phyloP scores from a whole-genome alignment of 1,140 invertebrate genomes.

The Pseudomyrmex gracilis region DNA sequence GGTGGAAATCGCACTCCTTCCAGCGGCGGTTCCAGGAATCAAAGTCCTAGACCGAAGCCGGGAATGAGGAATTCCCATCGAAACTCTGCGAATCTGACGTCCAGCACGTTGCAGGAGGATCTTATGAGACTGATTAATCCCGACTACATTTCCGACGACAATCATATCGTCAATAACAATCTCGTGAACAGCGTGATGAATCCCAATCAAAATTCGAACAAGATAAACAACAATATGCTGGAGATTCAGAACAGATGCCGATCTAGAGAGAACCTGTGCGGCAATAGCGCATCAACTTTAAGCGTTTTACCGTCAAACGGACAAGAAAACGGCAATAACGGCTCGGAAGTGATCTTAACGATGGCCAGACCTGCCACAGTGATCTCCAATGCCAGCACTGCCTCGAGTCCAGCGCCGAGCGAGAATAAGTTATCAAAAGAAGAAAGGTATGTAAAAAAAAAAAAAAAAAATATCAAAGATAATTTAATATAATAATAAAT shows the following conservation, averaged over 20 bases:
- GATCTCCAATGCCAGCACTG: constrained; percentile 89
- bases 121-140: constrained; percentile 95
- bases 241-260: constrained; percentile 84
- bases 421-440: constrained; percentile 87
- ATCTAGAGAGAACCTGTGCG: constrained; percentile 86
- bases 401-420: constrained; percentile 87
- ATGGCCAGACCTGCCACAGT: constrained; percentile 90
- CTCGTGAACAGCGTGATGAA: constrained; percentile 69
- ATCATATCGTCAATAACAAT: constrained; percentile 80
- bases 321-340: constrained; percentile 82
- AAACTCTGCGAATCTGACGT: constrained; percentile 88
- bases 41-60: constrained; percentile 87
- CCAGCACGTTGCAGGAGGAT: constrained; percentile 93
- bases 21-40: constrained; percentile 86
- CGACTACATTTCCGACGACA: constrained; percentile 88
- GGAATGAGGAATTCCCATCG: constrained; percentile 85
- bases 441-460: constrained; percentile 84
- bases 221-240: constrained; percentile 81
- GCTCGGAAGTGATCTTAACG: constrained; percentile 89
- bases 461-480: background rate
- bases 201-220: constrained; percentile 78
- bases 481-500: background rate
- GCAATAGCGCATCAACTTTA: constrained; percentile 80
- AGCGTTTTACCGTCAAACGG: constrained; percentile 80
- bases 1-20: constrained; percentile 83